Conservation (phyloP, 2,113 vertebrate species). For the Alethe diademata region DNA sequence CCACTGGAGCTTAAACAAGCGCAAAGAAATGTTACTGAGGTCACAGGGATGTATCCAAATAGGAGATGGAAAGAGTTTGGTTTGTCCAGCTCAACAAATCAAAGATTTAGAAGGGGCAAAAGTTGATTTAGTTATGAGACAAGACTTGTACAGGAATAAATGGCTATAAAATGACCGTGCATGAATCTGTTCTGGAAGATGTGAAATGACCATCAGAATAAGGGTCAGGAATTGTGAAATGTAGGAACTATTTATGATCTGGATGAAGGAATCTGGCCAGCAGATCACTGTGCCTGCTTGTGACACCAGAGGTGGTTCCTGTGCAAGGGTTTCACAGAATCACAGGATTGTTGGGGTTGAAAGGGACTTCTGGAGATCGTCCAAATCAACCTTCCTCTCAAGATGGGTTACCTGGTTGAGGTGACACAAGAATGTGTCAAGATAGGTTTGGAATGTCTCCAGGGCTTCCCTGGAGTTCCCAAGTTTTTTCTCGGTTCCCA, state of each 20-base stretch:
- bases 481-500: background rate
- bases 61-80: background rate
- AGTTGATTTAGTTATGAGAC: constrained; percentile 6
- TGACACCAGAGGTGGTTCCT: background rate
- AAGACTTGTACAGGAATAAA: background rate
- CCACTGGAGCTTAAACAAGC: background rate
- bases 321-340: background rate
- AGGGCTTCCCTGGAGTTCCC: background rate
- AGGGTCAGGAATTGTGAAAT: background rate
- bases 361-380: background rate
- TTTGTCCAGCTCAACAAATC: background rate
- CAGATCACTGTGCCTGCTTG: background rate
- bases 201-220: background rate
- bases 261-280: background rate
- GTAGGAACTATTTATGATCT: accelerated
- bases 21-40: background rate
- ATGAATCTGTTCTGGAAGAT: background rate
- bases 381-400: background rate
- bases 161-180: background rate
- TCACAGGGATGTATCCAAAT: background rate
- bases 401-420: background rate
- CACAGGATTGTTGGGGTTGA: background rate
- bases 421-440: accelerated
- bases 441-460: background rate
- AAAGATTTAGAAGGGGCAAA: background rate